Base-by-base conservation (phyloP, 2,113 vertebrate species). In the Thunnus thynnus region DNA sequence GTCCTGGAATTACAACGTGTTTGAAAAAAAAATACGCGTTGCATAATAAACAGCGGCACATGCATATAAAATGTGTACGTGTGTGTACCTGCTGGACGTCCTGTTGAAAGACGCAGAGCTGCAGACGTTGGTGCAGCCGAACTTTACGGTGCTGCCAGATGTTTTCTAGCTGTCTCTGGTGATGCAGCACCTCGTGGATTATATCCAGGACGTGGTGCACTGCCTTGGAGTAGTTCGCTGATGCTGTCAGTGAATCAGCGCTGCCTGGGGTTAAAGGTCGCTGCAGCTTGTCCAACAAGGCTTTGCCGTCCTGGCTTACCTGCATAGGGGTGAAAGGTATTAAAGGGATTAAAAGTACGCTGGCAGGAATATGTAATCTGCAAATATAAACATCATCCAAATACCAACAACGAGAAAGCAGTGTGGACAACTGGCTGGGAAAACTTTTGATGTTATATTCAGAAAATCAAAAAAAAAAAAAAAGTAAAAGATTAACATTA, bases 141-240 rank as follows among this genome's bases (percentile, higher is more conserved):
- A 99, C 97, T 87, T 99, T 99, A 22, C 98, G 97, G 88, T 99
- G 98, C 84, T 99, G 98, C 98, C 98, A 99, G 89, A 99, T 99
- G 92, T 99, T 99, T 74, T 99, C 98, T 60, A 99, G 95, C 87
- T 99, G 98, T 72, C 98, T 95, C 91, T 99, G 98, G 90, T 99
- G 98, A 87, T 99, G 98, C 83, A 99, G 93, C 16, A 99, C 98
- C 84, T 99, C 98, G 5, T 99, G 98, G 92, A 99, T 99, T 71
- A 97, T 95, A 63, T 99, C 98, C 72, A 99, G 93, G 50, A 99
- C 98, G 0, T 99, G 98, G 90, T 97, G 98, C 83, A 99, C 98
- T 0, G 98, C 98, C 91, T 99, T 99, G 8, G 97, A 99, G 93
- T 99, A 99, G 93, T 99, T 99, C 51, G 98, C 98, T 0, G 98